A percentile compares a stretch with the other conserved stretches of the same genome.
These are phyloP conservation scores for Anas platyrhynchos DNA, from an alignment of 2,113 vertebrate genomes.

Conservation along the genomic window DNA sequence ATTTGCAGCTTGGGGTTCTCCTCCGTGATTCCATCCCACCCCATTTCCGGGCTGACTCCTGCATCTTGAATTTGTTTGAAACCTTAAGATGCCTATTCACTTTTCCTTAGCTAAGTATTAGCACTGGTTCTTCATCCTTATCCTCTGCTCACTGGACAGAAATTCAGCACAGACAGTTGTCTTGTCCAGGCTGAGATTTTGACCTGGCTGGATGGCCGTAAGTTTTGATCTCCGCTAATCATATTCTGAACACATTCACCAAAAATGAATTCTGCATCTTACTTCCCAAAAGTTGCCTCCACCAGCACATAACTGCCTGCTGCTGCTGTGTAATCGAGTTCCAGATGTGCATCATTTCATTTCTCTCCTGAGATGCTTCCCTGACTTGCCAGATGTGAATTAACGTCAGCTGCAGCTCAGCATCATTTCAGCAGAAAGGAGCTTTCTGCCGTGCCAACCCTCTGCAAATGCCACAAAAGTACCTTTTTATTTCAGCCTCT, in stretches of 20 bases:
- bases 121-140: background rate
- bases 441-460: background rate
- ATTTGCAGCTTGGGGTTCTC: background rate
- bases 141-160: background rate
- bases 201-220: accelerated
- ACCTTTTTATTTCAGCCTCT: background rate
- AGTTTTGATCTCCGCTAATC: background rate
- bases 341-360: background rate
- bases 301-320: background rate
- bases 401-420: background rate
- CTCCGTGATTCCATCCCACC: background rate
- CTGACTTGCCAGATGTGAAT: background rate
- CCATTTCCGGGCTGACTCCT: background rate
- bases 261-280: background rate
- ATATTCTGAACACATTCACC: background rate
- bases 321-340: background rate
- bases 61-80: background rate
- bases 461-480: background rate
- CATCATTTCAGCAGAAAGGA: background rate
- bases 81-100: background rate
- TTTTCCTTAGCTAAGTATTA: background rate
- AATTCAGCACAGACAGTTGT: accelerated
- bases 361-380: background rate
- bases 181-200: background rate
- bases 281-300: background rate